phyloP scores from a whole-genome alignment of 2,888 invertebrate genomes.

The Idaea straminata region DNA sequence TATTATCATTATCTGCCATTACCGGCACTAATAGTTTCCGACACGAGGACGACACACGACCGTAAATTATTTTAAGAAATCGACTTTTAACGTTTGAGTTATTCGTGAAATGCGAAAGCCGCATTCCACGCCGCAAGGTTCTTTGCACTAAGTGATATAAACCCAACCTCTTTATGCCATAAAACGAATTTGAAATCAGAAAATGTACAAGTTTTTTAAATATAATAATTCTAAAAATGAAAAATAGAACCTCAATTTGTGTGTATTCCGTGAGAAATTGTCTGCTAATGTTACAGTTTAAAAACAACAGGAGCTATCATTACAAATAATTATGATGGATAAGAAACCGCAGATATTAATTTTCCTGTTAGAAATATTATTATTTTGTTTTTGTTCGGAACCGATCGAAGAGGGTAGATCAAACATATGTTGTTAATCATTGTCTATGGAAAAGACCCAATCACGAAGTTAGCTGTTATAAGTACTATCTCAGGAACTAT shows the following conservation, averaged over 20 bases:
- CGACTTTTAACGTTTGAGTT: conserved; percentile 47
- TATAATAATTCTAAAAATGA: background rate
- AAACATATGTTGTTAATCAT: background rate
- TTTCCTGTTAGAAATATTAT: background rate
- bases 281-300: background rate
- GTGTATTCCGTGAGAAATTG: background rate
- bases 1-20: conserved; percentile 73
- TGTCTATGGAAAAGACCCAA: background rate
- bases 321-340: background rate
- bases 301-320: background rate
- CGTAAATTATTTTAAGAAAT: conserved; percentile 59
- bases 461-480: background rate
- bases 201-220: no score
- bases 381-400: background rate
- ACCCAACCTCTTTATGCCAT: conserved; percentile 20
- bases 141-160: conserved; percentile 13
- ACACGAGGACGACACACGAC: conserved; percentile 53
- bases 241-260: background rate
- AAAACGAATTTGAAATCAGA: background rate
- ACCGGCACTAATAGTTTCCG: conserved; percentile 64
- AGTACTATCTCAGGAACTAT: no score
- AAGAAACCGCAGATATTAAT: background rate
- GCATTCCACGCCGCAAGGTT: conserved; percentile 29
- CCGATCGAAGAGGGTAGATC: background rate
- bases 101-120: conserved; percentile 60